These are phyloP conservation scores for Lepisosteus oculatus DNA, from an alignment of 2,113 vertebrate genomes.

Conservation along the genomic window DNA sequence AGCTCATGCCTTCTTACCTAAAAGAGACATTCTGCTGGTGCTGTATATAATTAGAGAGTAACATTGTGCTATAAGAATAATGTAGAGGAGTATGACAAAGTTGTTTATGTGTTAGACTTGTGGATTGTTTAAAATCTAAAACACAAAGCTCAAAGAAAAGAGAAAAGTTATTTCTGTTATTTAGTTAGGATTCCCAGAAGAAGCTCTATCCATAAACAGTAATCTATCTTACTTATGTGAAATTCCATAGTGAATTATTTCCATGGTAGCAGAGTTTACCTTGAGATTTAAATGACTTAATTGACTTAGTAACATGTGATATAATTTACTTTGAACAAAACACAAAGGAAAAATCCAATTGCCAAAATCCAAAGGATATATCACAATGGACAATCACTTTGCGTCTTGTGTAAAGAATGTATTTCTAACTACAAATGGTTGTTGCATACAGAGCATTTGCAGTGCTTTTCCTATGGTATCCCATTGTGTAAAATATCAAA, in stretches of 20 bases:
- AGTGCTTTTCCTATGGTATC: too few relatives aligned
- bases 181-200: not conserved
- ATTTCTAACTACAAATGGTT: too few relatives aligned
- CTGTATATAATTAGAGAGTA: too few relatives aligned
- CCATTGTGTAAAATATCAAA: too few relatives aligned
- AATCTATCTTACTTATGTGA: constrained; percentile 11
- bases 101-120: too few relatives aligned
- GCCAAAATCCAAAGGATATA: not conserved
- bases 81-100: too few relatives aligned
- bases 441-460: too few relatives aligned
- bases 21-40: too few relatives aligned
- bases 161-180: not conserved
- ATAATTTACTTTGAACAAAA: not conserved
- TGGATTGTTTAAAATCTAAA: not conserved
- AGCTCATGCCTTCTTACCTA: too few relatives aligned
- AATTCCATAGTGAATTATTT: constrained; percentile 6
- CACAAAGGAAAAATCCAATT: not conserved
- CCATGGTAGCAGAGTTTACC: constrained; percentile 7
- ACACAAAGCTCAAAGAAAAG: not conserved
- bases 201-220: constrained; percentile 1
- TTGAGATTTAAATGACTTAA: not conserved
- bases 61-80: too few relatives aligned
- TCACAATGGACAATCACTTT: too few relatives aligned
- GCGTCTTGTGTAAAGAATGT: too few relatives aligned
- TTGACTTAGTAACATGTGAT: not conserved